Conservation (phyloP, 2,888 invertebrate species). For the Dynastes hyllus region DNA sequence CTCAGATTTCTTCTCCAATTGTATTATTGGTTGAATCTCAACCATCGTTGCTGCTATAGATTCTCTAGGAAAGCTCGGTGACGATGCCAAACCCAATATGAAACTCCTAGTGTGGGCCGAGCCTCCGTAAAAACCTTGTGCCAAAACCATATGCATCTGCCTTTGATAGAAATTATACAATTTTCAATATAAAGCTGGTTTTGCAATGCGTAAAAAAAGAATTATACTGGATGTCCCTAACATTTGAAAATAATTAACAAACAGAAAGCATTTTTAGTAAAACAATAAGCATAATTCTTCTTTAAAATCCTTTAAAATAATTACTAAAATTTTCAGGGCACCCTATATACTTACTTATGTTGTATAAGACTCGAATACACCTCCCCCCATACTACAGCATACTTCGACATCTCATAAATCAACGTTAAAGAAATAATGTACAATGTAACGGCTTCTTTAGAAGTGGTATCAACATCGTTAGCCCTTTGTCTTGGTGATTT, state of each 20-base stretch:
- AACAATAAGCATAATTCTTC: too few species aligned
- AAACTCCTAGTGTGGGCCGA: slow-evolving; percentile 69
- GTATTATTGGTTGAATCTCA: slow-evolving; percentile 59
- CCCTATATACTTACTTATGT: slow-evolving; percentile 61
- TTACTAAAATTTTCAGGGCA: too few species aligned
- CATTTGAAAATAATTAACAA: too few species aligned
- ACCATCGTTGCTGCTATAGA: slow-evolving; percentile 62
- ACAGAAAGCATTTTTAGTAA: too few species aligned
- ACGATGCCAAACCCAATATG: slow-evolving; percentile 67
- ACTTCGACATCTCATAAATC: slow-evolving; percentile 71
- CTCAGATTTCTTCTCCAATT: slow-evolving; percentile 49
- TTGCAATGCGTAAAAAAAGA: background rate
- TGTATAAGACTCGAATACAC: slow-evolving; percentile 69
- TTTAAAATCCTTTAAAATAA: too few species aligned
- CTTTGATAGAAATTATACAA: slow-evolving; percentile 55
- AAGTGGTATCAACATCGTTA: slow-evolving; percentile 61
- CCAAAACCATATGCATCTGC: slow-evolving; percentile 72
- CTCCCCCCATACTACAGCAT: slow-evolving; percentile 70
- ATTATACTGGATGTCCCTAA: too few species aligned
- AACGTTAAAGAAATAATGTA: slow-evolving; percentile 72
- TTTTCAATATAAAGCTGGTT: background rate
- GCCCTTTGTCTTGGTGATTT: slow-evolving; percentile 58
- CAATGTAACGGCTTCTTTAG: slow-evolving; percentile 70
- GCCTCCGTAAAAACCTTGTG: slow-evolving; percentile 72
- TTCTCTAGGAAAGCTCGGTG: slow-evolving; percentile 60